Evolutionary conservation across 1,140 invertebrate species (phyloP).

Genomic region (Marisa cornuarietis): DNA sequence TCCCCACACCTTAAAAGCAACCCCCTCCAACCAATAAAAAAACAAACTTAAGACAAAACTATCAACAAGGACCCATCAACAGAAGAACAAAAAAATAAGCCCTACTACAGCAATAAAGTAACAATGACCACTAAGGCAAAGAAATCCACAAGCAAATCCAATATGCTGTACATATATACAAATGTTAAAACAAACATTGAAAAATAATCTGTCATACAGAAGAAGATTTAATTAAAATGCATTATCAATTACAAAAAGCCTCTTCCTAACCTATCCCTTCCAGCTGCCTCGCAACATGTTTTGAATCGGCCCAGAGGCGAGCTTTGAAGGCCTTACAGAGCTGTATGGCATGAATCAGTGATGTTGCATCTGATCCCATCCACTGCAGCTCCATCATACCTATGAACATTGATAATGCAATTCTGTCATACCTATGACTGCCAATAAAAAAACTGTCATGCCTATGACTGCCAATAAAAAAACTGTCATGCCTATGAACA

Average conservation of each 20-base stretch:
- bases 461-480: too few species aligned
- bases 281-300: slow-evolving; percentile 76
- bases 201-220: background rate
- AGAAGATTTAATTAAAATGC: background rate
- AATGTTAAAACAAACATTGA: too few species aligned
- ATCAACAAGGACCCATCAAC: too few species aligned
- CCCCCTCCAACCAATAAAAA: too few species aligned
- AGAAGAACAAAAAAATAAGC: too few species aligned
- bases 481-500: too few species aligned
- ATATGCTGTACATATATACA: background rate
- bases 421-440: background rate
- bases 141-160: background rate
- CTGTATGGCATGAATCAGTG: slow-evolving; percentile 71
- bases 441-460: too few species aligned
- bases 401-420: slow-evolving; percentile 30
- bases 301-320: slow-evolving; percentile 80
- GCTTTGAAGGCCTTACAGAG: slow-evolving; percentile 76
- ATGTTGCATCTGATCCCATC: slow-evolving; percentile 53
- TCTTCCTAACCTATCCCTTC: slow-evolving; percentile 73
- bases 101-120: too few species aligned
- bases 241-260: background rate
- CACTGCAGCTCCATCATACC: slow-evolving; percentile 66
- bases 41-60: too few species aligned
- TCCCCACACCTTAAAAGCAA: too few species aligned
- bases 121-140: too few species aligned